These are phyloP conservation scores for Netelia melanura DNA, from an alignment of 2,888 invertebrate species.

Conservation along the genomic window DNA sequence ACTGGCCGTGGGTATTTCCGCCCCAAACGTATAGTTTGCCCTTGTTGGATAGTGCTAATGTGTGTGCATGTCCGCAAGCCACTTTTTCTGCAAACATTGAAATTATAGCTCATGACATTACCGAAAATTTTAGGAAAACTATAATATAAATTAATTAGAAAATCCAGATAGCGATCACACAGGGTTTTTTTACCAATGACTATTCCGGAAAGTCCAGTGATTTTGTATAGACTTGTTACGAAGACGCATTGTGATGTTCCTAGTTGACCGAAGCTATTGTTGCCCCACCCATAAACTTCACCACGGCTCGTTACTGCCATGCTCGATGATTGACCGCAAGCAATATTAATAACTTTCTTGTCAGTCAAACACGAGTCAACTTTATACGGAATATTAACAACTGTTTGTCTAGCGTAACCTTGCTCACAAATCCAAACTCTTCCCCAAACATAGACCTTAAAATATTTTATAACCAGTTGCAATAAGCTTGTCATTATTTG, in stretches of 20 bases:
- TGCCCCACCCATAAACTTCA: conserved; percentile 87
- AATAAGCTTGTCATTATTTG: too few species aligned
- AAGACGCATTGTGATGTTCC: conserved; percentile 87
- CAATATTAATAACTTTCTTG: conserved; percentile 85
- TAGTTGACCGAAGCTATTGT: conserved; percentile 87
- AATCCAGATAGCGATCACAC: background rate
- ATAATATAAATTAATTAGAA: too few species aligned
- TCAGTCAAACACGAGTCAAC: conserved; percentile 84
- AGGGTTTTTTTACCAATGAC: conserved; percentile 80
- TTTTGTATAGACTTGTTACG: conserved; percentile 86
- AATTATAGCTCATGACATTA: too few species aligned
- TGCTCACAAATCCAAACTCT: conserved; percentile 87
- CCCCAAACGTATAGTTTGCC: conserved; percentile 88
- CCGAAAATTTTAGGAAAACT: too few species aligned
- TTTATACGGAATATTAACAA: conserved; percentile 86
- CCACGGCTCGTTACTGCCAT: conserved; percentile 87
- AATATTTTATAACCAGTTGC: background rate
- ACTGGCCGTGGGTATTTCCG: conserved; percentile 87
- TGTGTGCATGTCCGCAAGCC: conserved; percentile 87
- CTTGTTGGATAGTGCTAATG: conserved; percentile 87
- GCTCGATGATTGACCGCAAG: conserved; percentile 87
- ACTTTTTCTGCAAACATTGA: conserved; percentile 81
- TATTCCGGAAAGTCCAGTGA: conserved; percentile 83
- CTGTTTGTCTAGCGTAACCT: conserved; percentile 86
- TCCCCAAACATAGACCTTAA: conserved; percentile 87